Percentiles rank a stretch among this genome's conserved stretches.
These are phyloP conservation scores for Notothenia coriiceps DNA, from an alignment of 2,113 vertebrate species.

Conservation along the genomic window DNA sequence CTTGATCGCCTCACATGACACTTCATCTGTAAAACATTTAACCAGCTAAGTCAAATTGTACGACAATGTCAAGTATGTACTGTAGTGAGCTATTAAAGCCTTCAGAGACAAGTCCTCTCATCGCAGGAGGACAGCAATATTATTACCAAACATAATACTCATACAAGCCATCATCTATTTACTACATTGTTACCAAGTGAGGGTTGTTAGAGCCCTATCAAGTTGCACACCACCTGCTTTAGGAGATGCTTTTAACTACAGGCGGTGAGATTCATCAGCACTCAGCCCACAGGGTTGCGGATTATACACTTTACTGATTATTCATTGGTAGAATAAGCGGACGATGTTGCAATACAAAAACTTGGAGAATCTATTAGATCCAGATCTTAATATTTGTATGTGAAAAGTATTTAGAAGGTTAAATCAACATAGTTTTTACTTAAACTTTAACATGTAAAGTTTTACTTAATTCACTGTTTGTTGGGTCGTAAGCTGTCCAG, in stretches of 20 bases:
- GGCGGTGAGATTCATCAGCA: conserved; percentile 48
- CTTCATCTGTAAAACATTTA: background rate
- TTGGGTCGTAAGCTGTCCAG: background rate
- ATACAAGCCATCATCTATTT: conserved; percentile 34
- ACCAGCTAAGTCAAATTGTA: background rate
- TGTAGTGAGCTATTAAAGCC: background rate
- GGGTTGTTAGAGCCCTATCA: conserved; percentile 27
- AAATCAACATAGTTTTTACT: background rate
- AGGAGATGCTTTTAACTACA: conserved; percentile 38
- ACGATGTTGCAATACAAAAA: conserved; percentile 8
- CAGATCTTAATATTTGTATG: background rate
- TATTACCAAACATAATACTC: conserved; percentile 26
- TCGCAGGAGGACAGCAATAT: conserved; percentile 5
- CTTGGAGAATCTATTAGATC: background rate
- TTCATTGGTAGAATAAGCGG: conserved; percentile 34
- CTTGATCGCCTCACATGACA: background rate
- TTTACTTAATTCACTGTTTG: background rate
- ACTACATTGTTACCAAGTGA: conserved; percentile 38
- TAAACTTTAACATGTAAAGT: background rate
- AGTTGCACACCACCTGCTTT: conserved; percentile 49
- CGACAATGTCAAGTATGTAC: background rate
- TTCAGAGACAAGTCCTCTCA: conserved; percentile 6
- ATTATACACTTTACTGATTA: conserved; percentile 37
- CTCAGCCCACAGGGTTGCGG: conserved; percentile 44
- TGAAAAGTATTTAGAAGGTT: background rate